These are phyloP conservation scores for Misgurnus mizolepis DNA, from an alignment of 2,113 vertebrate species.

Conservation along the genomic window DNA sequence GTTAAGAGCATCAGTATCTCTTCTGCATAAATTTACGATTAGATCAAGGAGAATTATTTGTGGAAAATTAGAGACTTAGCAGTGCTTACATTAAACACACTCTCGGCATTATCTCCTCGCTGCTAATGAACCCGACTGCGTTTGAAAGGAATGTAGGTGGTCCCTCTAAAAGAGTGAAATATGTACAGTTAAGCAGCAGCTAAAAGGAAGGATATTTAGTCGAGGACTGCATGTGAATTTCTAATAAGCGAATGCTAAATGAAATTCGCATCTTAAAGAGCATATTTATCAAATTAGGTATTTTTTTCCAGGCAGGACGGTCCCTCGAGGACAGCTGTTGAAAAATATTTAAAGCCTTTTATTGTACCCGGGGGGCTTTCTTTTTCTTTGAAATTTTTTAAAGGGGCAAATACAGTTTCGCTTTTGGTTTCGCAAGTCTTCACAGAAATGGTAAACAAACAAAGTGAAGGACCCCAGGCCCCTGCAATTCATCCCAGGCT, in stretches of 20 bases:
- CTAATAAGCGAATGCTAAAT: conserved; percentile 74
- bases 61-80: conserved; percentile 75
- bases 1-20: conserved; percentile 62
- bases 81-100: conserved; percentile 73
- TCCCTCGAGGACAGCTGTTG: conserved; percentile 65
- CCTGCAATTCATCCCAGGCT: conserved; percentile 19
- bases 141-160: conserved; percentile 74
- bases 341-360: conserved; percentile 78
- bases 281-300: conserved; percentile 81
- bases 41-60: conserved; percentile 79
- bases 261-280: conserved; percentile 74
- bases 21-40: conserved; percentile 69
- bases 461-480: conserved; percentile 52
- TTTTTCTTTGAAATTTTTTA: conserved; percentile 71
- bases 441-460: conserved; percentile 70
- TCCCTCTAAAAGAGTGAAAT: conserved; percentile 71
- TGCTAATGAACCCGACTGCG: conserved; percentile 72
- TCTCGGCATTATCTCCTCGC: conserved; percentile 71
- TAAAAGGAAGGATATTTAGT: conserved; percentile 75
- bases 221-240: conserved; percentile 68
- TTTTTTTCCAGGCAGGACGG: conserved; percentile 63
- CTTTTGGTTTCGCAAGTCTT: conserved; percentile 70
- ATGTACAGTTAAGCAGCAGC: conserved; percentile 70
- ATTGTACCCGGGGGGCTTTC: conserved; percentile 71
- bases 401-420: conserved; percentile 71